Evolutionary conservation across 2,113 vertebrate genomes (phyloP).

Genomic region (Siniperca chuatsi): DNA sequence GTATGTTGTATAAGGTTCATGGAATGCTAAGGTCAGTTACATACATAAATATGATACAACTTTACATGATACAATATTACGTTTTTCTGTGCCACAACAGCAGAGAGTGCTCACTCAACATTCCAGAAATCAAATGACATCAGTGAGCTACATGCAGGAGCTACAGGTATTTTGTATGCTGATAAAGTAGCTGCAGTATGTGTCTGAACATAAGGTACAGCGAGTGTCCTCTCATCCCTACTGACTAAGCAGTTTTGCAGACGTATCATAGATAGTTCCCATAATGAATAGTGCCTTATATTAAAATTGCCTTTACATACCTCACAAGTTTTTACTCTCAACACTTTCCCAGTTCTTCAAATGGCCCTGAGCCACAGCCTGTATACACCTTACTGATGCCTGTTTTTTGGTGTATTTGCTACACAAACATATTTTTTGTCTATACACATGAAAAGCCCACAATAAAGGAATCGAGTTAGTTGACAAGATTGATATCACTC

Average conservation of each 20-base stretch:
- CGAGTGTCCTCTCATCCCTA: constrained; percentile 14
- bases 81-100: not conserved
- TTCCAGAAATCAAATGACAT: constrained; percentile 3
- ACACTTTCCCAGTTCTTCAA: not conserved
- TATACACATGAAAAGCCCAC: not conserved
- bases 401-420: not conserved
- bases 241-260: constrained; percentile 39
- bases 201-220: constrained; percentile 50
- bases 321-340: not conserved
- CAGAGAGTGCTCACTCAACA: constrained; percentile 32
- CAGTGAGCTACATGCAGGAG: constrained; percentile 21
- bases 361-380: not conserved
- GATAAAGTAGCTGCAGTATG: constrained; percentile 35
- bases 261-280: constrained; percentile 22
- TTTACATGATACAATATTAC: not conserved
- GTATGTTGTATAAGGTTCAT: not conserved
- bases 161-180: constrained; percentile 14
- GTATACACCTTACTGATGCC: not conserved
- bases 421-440: not conserved
- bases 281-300: constrained; percentile 40
- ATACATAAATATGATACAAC: not conserved
- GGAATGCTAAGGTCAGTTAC: not conserved
- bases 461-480: not conserved
- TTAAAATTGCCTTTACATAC: not conserved
- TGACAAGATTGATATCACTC: not conserved